Conservation (phyloP, 2,888 invertebrate species). For the Erebia aethiops region DNA sequence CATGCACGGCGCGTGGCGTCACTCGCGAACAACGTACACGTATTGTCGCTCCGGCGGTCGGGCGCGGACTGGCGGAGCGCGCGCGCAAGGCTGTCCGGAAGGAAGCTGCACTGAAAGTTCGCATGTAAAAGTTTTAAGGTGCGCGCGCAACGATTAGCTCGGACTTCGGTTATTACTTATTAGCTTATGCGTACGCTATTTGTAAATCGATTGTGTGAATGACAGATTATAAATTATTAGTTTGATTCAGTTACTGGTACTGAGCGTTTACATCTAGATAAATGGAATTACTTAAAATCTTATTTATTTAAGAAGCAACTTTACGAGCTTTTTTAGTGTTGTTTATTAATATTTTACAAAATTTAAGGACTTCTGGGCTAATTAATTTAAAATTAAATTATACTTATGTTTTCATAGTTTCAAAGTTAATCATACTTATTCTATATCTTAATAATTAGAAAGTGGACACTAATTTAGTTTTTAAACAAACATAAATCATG, state of each 20-base stretch:
- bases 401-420: too few relatives aligned
- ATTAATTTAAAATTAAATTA: too few relatives aligned
- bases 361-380: not conserved
- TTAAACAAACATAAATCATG: too few relatives aligned
- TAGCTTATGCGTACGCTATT: constrained; percentile 18
- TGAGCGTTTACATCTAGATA: not conserved
- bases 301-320: not conserved
- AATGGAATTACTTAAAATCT: not conserved
- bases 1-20: constrained; percentile 65
- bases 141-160: constrained; percentile 42
- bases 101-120: constrained; percentile 78
- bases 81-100: constrained; percentile 73
- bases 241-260: not conserved
- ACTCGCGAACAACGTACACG: constrained; percentile 51
- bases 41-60: constrained; percentile 64
- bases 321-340: not conserved
- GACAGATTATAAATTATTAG: not conserved
- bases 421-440: too few relatives aligned
- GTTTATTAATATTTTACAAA: not conserved
- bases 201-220: constrained; percentile 16
- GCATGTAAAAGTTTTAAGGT: constrained; percentile 67
- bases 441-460: too few relatives aligned
- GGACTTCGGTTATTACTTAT: constrained; percentile 3
- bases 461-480: too few relatives aligned
- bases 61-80: constrained; percentile 67